Evolutionary conservation across 2,113 vertebrate species (phyloP).

Genomic region (Ophiodon elongatus): DNA sequence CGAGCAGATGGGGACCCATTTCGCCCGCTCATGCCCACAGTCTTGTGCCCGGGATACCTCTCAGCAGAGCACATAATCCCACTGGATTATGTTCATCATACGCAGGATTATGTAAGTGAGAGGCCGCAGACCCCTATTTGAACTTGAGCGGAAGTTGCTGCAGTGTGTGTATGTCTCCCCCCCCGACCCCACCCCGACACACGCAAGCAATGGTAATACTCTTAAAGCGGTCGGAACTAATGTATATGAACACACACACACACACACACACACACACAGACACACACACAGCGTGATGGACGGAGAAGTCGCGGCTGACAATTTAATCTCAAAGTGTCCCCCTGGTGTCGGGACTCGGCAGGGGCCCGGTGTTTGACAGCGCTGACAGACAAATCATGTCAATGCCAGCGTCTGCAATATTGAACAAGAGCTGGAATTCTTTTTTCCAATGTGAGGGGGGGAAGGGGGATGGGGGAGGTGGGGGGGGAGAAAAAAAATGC

Average conservation of each 20-base stretch:
- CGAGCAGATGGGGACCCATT: background rate
- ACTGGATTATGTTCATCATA: conserved; percentile 15
- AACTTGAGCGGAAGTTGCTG: conserved; percentile 5
- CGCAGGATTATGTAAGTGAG: conserved; percentile 18
- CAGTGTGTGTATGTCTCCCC: no score
- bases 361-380: conserved; percentile 56
- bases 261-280: background rate
- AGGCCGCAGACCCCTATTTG: conserved; percentile 16
- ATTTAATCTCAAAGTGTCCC: conserved; percentile 64
- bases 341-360: conserved; percentile 54
- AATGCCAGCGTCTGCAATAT: conserved; percentile 53
- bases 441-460: conserved; percentile 14
- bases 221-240: background rate
- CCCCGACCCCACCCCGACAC: no score
- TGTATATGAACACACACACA: background rate
- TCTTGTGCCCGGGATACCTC: background rate
- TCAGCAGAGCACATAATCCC: conserved; percentile 13
- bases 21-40: background rate
- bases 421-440: conserved; percentile 49
- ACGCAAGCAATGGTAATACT: background rate
- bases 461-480: background rate
- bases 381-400: conserved; percentile 70
- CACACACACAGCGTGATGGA: conserved; percentile 34
- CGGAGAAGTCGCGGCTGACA: conserved; percentile 45
- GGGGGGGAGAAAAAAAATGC: conserved; percentile 43